These are phyloP conservation scores for Opisthocomus hoazin DNA, from an alignment of 2,113 vertebrate genomes.

Conservation along the genomic window DNA sequence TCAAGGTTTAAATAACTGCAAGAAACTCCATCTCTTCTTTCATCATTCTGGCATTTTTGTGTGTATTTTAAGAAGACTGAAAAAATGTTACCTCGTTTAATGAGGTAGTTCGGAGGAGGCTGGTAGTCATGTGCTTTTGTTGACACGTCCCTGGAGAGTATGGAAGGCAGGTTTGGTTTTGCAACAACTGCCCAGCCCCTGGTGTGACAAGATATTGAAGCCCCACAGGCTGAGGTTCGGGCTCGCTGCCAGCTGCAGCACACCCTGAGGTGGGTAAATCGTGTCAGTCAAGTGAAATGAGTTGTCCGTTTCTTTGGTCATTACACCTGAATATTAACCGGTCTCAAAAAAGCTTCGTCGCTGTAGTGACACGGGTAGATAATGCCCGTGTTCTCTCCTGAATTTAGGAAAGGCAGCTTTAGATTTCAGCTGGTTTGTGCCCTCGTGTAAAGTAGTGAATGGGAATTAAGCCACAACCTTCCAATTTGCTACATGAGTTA, in stretches of 20 bases:
- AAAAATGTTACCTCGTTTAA: conserved; percentile 34
- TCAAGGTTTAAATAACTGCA: conserved; percentile 39
- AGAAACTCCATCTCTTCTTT: conserved; percentile 41
- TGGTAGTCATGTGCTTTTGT: conserved; percentile 32
- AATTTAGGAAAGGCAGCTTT: not conserved
- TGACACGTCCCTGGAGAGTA: conserved; percentile 8
- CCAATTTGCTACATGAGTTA: not conserved
- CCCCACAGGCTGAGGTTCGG: not conserved
- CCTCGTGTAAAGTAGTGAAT: not conserved
- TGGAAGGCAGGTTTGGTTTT: not conserved
- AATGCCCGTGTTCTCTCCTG: not conserved
- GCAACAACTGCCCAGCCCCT: not conserved
- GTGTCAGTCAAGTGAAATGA: not conserved
- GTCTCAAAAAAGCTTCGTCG: not conserved
- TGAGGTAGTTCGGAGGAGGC: conserved; percentile 41
- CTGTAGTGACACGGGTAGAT: not conserved
- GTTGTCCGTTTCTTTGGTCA: not conserved
- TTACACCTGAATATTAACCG: not conserved
- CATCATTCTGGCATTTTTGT: conserved; percentile 3
- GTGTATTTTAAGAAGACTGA: conserved; percentile 25
- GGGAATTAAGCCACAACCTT: not conserved
- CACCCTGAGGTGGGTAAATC: not conserved
- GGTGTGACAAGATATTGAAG: not conserved
- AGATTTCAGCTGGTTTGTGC: not conserved
- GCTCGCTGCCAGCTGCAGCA: not conserved